Conservation (phyloP, 2,113 vertebrate genomes). For the Dipodomys stephensi region DNA sequence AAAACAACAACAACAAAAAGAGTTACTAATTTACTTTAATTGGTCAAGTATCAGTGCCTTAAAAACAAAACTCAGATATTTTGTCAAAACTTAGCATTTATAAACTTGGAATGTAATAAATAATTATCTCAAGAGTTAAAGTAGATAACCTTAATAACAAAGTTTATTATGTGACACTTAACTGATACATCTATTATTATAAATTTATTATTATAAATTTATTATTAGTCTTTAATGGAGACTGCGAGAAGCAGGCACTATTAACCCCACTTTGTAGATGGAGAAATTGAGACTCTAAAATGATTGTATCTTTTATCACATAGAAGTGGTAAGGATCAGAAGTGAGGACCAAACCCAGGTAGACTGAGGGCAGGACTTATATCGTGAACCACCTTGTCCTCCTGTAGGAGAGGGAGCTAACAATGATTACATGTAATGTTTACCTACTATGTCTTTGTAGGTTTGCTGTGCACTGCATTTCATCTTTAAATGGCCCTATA, state of each 20-base stretch:
- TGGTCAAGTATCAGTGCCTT: neutral
- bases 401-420: neutral
- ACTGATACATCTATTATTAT: neutral
- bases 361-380: neutral
- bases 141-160: neutral
- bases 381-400: too few species aligned
- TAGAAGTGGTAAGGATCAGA: neutral
- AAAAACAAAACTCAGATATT: neutral
- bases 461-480: neutral
- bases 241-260: neutral
- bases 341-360: neutral
- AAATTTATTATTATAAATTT: neutral
- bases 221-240: neutral
- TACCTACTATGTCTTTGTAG: neutral
- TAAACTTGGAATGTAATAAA: neutral
- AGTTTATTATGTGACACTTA: neutral
- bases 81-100: neutral
- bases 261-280: neutral
- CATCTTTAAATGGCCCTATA: neutral
- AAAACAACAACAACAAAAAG: too few species aligned
- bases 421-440: neutral
- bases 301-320: neutral
- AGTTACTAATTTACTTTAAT: neutral
- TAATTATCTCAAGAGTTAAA: neutral
- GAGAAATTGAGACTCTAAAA: neutral